A percentile compares a stretch with the other conserved stretches of the same genome.
These are phyloP conservation scores for Eidolon dupreanum DNA, from an alignment of 2,797 vertebrate species.

Conservation along the genomic window DNA sequence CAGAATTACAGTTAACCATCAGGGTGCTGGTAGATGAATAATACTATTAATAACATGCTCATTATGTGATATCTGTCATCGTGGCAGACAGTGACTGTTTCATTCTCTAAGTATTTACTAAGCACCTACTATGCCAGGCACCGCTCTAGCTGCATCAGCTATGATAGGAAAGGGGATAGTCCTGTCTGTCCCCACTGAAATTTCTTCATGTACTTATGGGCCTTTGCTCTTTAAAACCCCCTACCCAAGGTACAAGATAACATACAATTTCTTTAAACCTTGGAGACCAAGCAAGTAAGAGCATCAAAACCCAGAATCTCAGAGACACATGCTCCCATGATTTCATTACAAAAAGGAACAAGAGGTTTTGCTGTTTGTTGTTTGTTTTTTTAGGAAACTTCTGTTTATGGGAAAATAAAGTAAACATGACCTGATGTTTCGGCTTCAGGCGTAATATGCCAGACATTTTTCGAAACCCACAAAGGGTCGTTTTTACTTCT, in stretches of 20 bases:
- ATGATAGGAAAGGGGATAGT: not conserved
- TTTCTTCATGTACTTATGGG: not conserved
- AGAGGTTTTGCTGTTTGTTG: not conserved
- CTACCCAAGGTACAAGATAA: not conserved
- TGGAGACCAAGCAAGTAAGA: not conserved
- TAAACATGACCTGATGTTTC: constrained; percentile 4
- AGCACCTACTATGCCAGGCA: not conserved
- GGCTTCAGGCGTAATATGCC: constrained; percentile 8
- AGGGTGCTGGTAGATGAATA: not conserved
- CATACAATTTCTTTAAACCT: not conserved
- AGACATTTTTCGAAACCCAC: constrained; percentile 50
- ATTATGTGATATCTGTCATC: rapidly evolving
- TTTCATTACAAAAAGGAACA: not conserved
- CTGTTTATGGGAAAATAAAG: constrained; percentile 26
- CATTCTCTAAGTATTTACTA: not conserved
- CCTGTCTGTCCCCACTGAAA: not conserved
- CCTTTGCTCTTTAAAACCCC: not conserved
- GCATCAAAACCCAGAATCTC: not conserved
- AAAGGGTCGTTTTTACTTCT: constrained; percentile 2
- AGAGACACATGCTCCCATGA: not conserved
- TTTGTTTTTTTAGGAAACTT: constrained; percentile 16
- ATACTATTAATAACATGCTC: not conserved
- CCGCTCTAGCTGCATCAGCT: too few relatives aligned
- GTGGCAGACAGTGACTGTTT: not conserved
- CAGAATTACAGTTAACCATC: not conserved